A percentile compares a stretch with the other conserved stretches of the same genome.
Evolutionary conservation across 2,797 vertebrate genomes (phyloP).

Genomic region (Onychomys leucogaster): DNA sequence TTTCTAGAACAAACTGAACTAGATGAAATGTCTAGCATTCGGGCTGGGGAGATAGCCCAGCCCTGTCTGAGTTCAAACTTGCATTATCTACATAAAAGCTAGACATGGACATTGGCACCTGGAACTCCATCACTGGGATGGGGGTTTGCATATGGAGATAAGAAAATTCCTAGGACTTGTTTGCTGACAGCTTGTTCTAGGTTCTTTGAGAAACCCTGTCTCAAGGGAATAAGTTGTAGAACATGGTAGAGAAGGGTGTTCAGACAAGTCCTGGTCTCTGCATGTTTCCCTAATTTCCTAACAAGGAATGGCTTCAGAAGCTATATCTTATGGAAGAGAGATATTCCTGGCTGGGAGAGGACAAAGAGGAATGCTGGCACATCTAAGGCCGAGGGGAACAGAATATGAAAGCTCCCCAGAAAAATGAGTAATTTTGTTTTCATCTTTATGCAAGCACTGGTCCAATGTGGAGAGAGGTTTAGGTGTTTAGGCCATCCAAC

Average conservation of each 20-base stretch:
- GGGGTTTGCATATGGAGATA: not conserved
- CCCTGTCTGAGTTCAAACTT: not conserved
- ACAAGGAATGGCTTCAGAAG: not conserved
- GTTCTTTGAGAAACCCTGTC: not conserved
- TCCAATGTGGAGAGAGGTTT: not conserved
- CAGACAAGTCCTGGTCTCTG: not conserved
- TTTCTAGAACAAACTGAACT: constrained; percentile 46
- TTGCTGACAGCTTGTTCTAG: not conserved
- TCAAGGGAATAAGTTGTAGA: not conserved
- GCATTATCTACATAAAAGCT: not conserved
- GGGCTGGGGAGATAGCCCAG: not conserved
- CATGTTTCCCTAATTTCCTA: not conserved
- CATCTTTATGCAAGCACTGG: not conserved
- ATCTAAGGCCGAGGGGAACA: not conserved
- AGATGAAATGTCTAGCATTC: not conserved
- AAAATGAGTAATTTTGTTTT: not conserved
- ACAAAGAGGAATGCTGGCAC: not conserved
- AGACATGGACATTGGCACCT: no score
- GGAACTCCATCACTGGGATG: not conserved
- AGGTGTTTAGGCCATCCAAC: not conserved
- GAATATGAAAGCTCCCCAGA: not conserved
- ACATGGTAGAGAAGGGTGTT: not conserved
- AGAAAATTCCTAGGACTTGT: not conserved
- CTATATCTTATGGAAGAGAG: not conserved
- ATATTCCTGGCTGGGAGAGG: not conserved